Evolutionary conservation across 1,140 invertebrate species (phyloP), one percentile per base, ranked within the genome.

Genomic region (Harlomillsia oculata): DNA sequence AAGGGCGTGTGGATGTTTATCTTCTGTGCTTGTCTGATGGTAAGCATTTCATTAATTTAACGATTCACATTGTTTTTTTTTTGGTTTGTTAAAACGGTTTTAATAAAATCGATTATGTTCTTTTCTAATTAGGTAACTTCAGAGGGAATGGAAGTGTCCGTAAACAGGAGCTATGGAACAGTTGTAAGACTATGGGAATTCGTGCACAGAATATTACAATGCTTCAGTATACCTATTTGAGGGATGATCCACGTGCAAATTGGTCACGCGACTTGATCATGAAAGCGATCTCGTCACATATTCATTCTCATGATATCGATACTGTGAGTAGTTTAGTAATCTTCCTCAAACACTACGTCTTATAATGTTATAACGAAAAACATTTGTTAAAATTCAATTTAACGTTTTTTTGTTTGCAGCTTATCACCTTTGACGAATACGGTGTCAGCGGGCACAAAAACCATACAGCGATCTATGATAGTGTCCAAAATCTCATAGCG

Each of bases 401-500:
- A 16, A 13, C 46, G 11, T 30, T n/a, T 8, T 39, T 11, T 53
- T 62, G 50, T 61, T 61, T 67, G 36, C 61, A 75, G 67, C 56
- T 95, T 49, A 80, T 97, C 37, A 95, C 92, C 30, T 97, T 97
- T 76, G 93, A 97, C 73, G 81, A 82, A 68, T 74, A 82, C 68
- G 94, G 94, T 44, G 81, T 97, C 4, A 93, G 88, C 66, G 80
- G 82, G 8, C 93, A 97, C 75, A 73, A 77, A 25, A 97, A 97
- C 76, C 94, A 97, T 71, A 82, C 79, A 59, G 82, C 87, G 41
- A 77, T 89, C 56, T 89, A 85, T 70, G 83, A 83, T 75, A 84
- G 83, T 56, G 74, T 87, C 28, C 81, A 82, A 56, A 79, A 84
- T 67, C 75, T 90, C 62, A 82, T 82, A 66, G 76, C 85, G 63